These are phyloP conservation scores for Myotis davidii DNA, from an alignment of 2,113 vertebrate species.

Conservation along the genomic window DNA sequence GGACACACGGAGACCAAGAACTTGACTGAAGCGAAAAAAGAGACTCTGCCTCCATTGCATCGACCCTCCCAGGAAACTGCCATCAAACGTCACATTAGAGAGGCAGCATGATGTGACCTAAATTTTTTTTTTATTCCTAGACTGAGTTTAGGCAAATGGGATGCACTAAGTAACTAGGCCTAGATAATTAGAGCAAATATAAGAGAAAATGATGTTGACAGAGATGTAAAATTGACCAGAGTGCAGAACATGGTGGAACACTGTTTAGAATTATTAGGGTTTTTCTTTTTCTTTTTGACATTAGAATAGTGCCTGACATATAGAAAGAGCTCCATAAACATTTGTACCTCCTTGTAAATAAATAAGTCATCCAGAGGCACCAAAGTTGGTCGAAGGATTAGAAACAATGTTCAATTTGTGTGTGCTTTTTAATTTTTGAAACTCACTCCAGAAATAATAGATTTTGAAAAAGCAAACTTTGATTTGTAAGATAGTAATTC, in stretches of 20 bases:
- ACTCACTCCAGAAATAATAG: background rate
- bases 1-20: background rate
- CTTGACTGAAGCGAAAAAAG: background rate
- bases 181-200: background rate
- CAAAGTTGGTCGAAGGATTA: background rate
- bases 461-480: background rate
- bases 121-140: background rate
- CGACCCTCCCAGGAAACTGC: background rate
- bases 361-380: background rate
- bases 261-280: background rate
- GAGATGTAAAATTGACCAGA: background rate
- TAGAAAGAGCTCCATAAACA: background rate
- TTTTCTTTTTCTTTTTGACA: background rate
- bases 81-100: background rate
- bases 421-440: constrained; percentile 14
- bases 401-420: background rate
- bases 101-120: background rate
- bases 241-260: background rate
- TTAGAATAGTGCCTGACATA: background rate
- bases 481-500: background rate
- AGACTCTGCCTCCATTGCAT: fast-evolving
- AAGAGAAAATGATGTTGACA: background rate
- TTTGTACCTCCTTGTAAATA: background rate
- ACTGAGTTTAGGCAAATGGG: background rate
- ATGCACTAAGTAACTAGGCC: background rate